Conservation (phyloP, 2,797 vertebrate genomes). For the Neosilurus hyrtlii region DNA sequence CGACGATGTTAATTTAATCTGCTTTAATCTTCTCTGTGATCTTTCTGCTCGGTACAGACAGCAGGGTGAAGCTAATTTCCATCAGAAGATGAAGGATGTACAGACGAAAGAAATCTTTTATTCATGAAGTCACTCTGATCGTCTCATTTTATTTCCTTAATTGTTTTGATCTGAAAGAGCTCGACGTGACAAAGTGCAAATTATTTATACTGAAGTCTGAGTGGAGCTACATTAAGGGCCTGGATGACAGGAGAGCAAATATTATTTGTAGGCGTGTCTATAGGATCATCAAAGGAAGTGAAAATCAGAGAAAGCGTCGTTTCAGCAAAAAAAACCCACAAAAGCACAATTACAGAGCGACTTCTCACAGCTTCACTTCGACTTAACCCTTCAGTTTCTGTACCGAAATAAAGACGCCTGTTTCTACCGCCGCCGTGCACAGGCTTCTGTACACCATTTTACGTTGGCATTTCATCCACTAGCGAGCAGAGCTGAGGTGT, state of each 20-base stretch:
- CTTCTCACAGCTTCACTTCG: not conserved
- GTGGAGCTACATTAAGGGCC: not conserved
- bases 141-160: slow-evolving; percentile 4
- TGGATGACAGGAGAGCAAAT: not conserved
- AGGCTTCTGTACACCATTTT: no score
- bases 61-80: slow-evolving; percentile 9
- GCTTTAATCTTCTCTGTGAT: slow-evolving; percentile 23
- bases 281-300: not conserved
- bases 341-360: not conserved
- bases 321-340: not conserved
- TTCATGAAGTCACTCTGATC: slow-evolving; percentile 25
- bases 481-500: no score
- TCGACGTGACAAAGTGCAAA: slow-evolving; percentile 20
- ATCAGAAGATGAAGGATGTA: slow-evolving; percentile 34
- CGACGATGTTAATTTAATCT: slow-evolving; percentile 10
- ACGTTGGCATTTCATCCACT: no score
- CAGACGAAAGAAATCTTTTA: slow-evolving; percentile 29
- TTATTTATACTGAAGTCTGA: not conserved
- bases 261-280: not conserved
- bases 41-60: not conserved
- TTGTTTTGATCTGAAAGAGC: slow-evolving; percentile 26
- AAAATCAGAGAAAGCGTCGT: not conserved
- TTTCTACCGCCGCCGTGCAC: no score
- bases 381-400: no score
- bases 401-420: no score